Evolutionary conservation across 1,140 invertebrate species (phyloP).

Genomic region (Halesus radiatus): DNA sequence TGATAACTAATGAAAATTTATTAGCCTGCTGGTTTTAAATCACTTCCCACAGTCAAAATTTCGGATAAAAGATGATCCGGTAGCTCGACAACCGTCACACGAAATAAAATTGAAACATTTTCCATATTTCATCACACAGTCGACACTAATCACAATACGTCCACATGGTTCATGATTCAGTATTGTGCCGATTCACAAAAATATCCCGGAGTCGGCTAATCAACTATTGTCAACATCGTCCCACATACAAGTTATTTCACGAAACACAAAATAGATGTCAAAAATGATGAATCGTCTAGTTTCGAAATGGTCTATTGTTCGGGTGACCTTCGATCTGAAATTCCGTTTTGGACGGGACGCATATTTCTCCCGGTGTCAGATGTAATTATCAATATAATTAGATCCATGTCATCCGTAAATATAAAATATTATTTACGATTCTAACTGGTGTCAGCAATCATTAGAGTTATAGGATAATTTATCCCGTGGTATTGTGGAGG

Average conservation of each 20-base stretch:
- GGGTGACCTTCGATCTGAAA: constrained; percentile 17
- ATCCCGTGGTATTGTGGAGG: not conserved
- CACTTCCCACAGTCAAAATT: too few relatives aligned
- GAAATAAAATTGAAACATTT: not conserved
- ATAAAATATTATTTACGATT: constrained; percentile 35
- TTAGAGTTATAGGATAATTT: constrained; percentile 21
- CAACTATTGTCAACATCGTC: constrained; percentile 41
- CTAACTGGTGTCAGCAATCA: constrained; percentile 17
- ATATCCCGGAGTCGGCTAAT: constrained; percentile 26
- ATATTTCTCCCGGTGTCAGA: constrained; percentile 32
- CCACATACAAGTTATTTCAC: constrained; percentile 38
- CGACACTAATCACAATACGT: constrained; percentile 33
- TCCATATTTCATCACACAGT: constrained; percentile 11
- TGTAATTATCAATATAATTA: constrained; percentile 39
- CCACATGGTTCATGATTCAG: constrained; percentile 18
- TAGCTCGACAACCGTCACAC: too few relatives aligned
- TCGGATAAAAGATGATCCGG: too few relatives aligned
- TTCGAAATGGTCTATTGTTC: constrained; percentile 28
- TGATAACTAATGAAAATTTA: too few relatives aligned
- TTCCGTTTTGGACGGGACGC: constrained; percentile 20
- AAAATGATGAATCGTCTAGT: constrained; percentile 38
- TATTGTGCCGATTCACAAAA: constrained; percentile 29
- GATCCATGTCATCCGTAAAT: constrained; percentile 25
- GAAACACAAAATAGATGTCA: constrained; percentile 36
- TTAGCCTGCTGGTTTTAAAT: too few relatives aligned